Percentiles rank a stretch among this genome's conserved stretches.
phyloP scores from a whole-genome alignment of 2,888 invertebrate species.

The Megamerina dolium region DNA sequence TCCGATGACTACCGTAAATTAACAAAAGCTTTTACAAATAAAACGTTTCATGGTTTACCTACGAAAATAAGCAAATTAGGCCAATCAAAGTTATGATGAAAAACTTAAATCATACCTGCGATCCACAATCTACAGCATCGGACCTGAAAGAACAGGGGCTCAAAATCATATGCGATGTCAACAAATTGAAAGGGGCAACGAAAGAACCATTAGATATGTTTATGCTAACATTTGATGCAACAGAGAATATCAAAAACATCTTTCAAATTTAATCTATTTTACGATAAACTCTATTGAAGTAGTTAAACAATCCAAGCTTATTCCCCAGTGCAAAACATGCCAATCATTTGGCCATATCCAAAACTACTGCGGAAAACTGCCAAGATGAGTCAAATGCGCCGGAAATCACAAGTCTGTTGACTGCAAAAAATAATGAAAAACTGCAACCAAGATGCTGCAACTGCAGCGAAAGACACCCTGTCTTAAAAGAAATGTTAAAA shows the following conservation, averaged over 20 bases:
- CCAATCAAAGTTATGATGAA: background rate
- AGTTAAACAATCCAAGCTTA: background rate
- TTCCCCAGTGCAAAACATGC: background rate
- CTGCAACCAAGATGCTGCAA: background rate
- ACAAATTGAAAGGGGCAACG: background rate
- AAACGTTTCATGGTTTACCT: background rate
- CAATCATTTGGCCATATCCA: background rate
- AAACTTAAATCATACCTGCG: background rate
- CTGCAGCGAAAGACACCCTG: background rate
- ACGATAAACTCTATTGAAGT: no score
- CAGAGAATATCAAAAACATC: background rate
- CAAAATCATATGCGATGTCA: background rate
- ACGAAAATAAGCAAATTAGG: background rate
- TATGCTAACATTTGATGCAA: background rate
- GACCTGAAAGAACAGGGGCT: background rate
- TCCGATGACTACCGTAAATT: background rate
- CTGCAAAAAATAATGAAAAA: background rate
- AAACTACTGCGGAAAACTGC: background rate
- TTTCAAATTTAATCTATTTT: no score
- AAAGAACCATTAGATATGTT: background rate
- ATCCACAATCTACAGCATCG: background rate
- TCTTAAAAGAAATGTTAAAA: no score
- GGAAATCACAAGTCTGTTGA: background rate
- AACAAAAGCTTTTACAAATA: background rate
- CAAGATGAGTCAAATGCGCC: background rate